phyloP scores from a whole-genome alignment of 2,888 invertebrate species.

The Mythimna lalbum region DNA sequence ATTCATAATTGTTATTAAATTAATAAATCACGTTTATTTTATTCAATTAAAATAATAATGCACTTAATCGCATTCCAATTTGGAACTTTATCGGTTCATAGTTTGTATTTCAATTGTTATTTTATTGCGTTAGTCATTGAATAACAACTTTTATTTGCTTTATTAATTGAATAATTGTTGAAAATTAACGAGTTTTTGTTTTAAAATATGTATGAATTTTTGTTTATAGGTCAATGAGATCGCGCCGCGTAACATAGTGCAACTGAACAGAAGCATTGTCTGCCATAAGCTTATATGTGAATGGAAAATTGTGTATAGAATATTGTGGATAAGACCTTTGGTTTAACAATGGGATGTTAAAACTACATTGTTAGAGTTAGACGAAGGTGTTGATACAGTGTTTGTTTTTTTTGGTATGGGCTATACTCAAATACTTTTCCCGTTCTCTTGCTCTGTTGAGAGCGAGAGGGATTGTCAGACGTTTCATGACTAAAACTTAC shows the following conservation, averaged over 20 bases:
- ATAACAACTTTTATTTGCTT: slow-evolving; percentile 10
- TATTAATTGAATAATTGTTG: slow-evolving; percentile 40
- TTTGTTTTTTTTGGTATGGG: too few species aligned
- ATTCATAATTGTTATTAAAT: slow-evolving; percentile 45
- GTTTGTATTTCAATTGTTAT: slow-evolving; percentile 14
- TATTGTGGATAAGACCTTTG: slow-evolving; percentile 74
- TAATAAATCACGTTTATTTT: slow-evolving; percentile 17
- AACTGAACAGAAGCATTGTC: slow-evolving; percentile 86
- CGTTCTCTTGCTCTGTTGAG: too few species aligned
- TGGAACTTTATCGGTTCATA: slow-evolving; percentile 10
- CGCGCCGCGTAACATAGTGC: slow-evolving; percentile 78
- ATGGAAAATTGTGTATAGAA: slow-evolving; percentile 75
- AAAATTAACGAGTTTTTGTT: slow-evolving; percentile 38
- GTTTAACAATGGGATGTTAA: slow-evolving; percentile 36
- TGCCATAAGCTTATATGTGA: slow-evolving; percentile 88
- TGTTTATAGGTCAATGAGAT: slow-evolving; percentile 82
- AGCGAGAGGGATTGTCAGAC: too few species aligned
- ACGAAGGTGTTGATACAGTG: background rate
- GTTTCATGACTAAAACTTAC: too few species aligned
- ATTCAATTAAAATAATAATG: slow-evolving; percentile 10
- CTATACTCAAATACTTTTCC: too few species aligned
- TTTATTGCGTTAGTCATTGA: slow-evolving; percentile 17
- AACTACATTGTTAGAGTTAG: background rate
- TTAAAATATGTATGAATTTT: slow-evolving; percentile 53
- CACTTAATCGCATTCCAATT: slow-evolving; percentile 39